Conservation (phyloP, 2,888 invertebrate genomes). For the Diarsia mendica region DNA sequence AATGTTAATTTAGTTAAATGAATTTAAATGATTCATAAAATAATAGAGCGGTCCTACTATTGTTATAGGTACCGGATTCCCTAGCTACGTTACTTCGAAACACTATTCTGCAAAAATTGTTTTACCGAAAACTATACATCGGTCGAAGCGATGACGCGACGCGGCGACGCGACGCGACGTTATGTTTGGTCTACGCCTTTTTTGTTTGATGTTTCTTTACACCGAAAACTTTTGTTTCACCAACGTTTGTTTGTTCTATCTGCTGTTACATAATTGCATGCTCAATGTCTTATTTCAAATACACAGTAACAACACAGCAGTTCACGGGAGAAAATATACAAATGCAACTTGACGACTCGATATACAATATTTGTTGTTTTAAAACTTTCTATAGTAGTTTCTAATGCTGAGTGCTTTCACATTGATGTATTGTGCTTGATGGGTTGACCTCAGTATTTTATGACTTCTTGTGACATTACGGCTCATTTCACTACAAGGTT, state of each 20-base stretch:
- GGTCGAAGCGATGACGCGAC: too few species aligned
- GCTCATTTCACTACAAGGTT: background rate
- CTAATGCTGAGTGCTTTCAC: conserved; percentile 33
- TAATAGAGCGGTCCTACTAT: too few species aligned
- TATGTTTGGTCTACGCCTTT: too few species aligned
- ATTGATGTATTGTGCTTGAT: conserved; percentile 6
- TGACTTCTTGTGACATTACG: background rate
- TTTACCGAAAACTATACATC: too few species aligned
- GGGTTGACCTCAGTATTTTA: background rate
- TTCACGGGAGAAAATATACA: conserved; percentile 10
- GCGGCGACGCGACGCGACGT: too few species aligned
- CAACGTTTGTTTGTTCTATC: too few species aligned
- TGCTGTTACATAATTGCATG: too few species aligned
- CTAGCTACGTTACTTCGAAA: too few species aligned
- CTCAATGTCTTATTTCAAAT: background rate
- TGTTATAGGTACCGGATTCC: too few species aligned
- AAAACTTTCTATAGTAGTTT: conserved; percentile 49
- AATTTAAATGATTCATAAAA: background rate
- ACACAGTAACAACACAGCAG: background rate
- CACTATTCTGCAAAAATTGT: too few species aligned
- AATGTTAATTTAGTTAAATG: background rate
- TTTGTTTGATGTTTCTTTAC: too few species aligned
- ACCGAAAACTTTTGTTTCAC: too few species aligned
- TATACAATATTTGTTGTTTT: conserved; percentile 1
- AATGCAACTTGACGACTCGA: conserved; percentile 5